A percentile compares a stretch with the other conserved stretches of the same genome.
Conservation (phyloP, 2,888 invertebrate genomes). For the Eristalinus sepulchralis region DNA sequence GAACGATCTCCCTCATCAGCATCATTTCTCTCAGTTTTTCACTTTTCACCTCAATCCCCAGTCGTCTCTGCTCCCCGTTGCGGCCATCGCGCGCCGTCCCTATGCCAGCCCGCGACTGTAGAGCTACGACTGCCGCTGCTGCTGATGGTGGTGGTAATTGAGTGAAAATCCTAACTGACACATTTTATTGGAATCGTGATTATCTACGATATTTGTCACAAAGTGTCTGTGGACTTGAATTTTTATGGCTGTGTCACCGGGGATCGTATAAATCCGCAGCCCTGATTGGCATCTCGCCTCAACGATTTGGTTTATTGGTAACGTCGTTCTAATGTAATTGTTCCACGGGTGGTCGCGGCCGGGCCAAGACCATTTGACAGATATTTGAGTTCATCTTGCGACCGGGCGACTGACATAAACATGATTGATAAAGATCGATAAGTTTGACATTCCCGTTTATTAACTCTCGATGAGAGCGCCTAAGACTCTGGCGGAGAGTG, state of each 20-base stretch:
- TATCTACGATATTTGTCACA: conserved; percentile 71
- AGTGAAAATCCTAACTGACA: conserved; percentile 72
- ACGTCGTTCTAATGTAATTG: conserved; percentile 66
- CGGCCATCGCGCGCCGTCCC: neutral
- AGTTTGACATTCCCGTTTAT: conserved; percentile 1
- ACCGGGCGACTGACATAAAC: conserved; percentile 32
- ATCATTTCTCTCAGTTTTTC: no score
- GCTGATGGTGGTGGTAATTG: conserved; percentile 53
- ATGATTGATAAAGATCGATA: conserved; percentile 58
- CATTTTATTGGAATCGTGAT: conserved; percentile 70
- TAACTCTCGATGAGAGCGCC: neutral
- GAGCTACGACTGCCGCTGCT: neutral
- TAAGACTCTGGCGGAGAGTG: neutral
- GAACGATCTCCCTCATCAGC: no score
- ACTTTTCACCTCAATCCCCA: neutral
- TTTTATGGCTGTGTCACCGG: conserved; percentile 66
- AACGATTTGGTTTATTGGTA: conserved; percentile 62
- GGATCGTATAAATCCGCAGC: conserved; percentile 57
- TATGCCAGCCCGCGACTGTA: neutral
- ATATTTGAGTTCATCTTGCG: conserved; percentile 56
- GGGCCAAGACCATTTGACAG: conserved; percentile 30
- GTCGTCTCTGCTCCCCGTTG: neutral
- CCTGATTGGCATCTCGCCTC: neutral
- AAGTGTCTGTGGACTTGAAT: conserved; percentile 60
- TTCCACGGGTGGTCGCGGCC: conserved; percentile 64